Conservation (phyloP, 2,113 vertebrate genomes). For the Zapornia atra region DNA sequence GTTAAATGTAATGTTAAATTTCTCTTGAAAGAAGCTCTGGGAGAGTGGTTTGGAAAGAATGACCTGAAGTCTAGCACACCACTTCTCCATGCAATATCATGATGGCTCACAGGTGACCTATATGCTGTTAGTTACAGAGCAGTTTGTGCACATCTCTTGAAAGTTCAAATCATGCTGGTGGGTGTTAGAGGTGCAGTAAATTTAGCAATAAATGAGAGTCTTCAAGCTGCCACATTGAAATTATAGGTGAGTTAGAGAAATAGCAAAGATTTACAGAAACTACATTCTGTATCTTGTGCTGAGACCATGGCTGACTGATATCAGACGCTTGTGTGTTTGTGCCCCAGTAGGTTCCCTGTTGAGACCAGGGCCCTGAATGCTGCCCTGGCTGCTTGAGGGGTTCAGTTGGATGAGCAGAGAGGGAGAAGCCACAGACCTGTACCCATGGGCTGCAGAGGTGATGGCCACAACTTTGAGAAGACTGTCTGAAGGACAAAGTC, state of each 20-base stretch:
- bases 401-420: neutral
- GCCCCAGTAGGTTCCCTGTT: neutral
- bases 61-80: neutral
- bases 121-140: neutral
- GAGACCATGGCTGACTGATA: neutral
- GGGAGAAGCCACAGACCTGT: neutral
- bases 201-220: neutral
- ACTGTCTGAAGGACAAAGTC: neutral
- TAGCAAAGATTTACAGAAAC: neutral
- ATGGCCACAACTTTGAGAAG: neutral
- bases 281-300: neutral
- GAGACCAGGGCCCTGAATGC: neutral
- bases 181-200: neutral
- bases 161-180: neutral
- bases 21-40: neutral
- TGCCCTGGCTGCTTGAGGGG: neutral
- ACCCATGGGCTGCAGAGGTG: neutral
- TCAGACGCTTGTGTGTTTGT: neutral
- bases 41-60: neutral
- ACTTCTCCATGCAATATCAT: neutral
- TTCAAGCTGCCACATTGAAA: neutral
- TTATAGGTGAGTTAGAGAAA: neutral
- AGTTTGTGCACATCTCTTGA: neutral
- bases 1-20: neutral
- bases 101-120: neutral